A percentile compares a stretch with the other conserved stretches of the same genome.
These are phyloP conservation scores for Phaethon lepturus DNA, from an alignment of 2,113 vertebrate species.

Conservation along the genomic window DNA sequence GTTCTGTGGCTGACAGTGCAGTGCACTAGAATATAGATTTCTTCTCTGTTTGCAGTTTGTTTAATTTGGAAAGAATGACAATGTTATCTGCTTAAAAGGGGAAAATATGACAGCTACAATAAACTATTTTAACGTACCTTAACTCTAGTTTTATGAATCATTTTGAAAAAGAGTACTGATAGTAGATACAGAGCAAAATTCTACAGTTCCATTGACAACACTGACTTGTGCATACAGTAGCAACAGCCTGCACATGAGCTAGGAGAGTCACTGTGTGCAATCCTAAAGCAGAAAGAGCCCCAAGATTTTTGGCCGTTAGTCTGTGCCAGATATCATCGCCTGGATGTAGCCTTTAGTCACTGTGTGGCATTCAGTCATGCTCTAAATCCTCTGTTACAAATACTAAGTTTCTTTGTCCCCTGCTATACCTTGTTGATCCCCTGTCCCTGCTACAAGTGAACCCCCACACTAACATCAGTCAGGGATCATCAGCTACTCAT, in stretches of 20 bases:
- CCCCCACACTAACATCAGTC: not conserved
- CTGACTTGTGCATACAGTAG: not conserved
- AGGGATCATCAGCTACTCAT: not conserved
- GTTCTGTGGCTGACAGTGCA: not conserved
- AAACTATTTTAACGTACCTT: not conserved
- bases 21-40: not conserved
- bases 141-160: not conserved
- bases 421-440: not conserved
- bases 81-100: not conserved
- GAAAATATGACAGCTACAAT: not conserved
- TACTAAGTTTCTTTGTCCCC: not conserved
- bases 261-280: not conserved
- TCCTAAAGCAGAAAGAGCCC: not conserved
- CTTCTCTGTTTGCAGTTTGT: not conserved
- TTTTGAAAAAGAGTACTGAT: not conserved
- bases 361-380: not conserved
- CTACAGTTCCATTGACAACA: not conserved
- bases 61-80: not conserved
- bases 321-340: not conserved
- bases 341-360: not conserved
- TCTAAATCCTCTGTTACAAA: not conserved
- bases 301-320: not conserved
- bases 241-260: not conserved
- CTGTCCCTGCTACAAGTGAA: not conserved
- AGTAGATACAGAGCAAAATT: not conserved